A percentile compares a stretch with the other conserved stretches of the same genome.
These are phyloP conservation scores for Rotaria magnacalcarata DNA, from an alignment of 2,888 invertebrate genomes.

Conservation along the genomic window DNA sequence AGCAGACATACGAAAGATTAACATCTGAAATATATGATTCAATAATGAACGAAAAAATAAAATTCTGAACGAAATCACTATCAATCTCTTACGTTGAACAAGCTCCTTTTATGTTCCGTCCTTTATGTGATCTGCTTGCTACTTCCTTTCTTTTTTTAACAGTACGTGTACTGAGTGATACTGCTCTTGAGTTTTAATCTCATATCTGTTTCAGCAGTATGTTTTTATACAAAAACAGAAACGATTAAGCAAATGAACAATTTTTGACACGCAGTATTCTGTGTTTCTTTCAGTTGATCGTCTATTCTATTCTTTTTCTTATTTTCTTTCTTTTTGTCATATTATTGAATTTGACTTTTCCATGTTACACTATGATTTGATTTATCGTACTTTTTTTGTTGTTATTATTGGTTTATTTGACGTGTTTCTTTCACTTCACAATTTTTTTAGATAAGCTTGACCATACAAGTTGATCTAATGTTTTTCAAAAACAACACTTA, in stretches of 20 bases:
- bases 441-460: not conserved
- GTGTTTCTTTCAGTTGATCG: not conserved
- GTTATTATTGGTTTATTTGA: not conserved
- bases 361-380: not conserved
- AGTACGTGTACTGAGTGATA: not conserved
- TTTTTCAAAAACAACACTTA: not conserved
- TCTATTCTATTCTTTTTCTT: not conserved
- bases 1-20: slow-evolving; percentile 36
- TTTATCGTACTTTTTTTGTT: not conserved
- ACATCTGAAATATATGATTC: not conserved
- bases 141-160: not conserved
- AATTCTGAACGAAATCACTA: not conserved
- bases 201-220: not conserved
- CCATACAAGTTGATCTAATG: not conserved
- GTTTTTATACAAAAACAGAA: not conserved
- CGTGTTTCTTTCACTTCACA: not conserved
- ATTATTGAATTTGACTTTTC: not conserved
- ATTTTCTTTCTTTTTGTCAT: not conserved
- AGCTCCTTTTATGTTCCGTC: not conserved
- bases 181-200: not conserved
- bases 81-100: not conserved
- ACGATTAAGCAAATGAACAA: not conserved
- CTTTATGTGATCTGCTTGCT: not conserved
- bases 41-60: not conserved
- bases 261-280: not conserved